Base-by-base conservation (phyloP, 2,797 vertebrate genomes). In the Myotis findleyi region DNA sequence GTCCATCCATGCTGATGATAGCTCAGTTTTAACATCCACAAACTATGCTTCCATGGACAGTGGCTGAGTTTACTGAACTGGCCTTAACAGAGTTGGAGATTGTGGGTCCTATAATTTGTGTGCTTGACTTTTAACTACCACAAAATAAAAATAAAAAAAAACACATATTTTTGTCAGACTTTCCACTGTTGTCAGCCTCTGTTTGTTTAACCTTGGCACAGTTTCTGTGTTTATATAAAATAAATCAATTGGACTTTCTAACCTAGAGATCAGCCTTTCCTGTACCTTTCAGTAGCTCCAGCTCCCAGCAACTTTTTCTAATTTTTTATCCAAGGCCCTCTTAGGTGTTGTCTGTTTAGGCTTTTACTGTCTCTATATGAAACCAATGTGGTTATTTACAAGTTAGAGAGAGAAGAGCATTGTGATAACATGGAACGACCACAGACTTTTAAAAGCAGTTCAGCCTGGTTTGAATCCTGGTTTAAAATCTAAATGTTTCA, bases 181-280 rank as follows among this genome's bases (percentile, higher is more conserved):
- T 93, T 76, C 47, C 44, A 33, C 59, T 72, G 11, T 41, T 59
- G 10, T 55, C 38, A 10, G 5, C 18, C 55, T 27, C 72, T 68
- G 0, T 8, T 44, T 44, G 33, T 87, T 80, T 80, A 86, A 41
- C 47, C 38, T 51, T 16, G 33, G 16, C 66, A 62, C 59, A 49
- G 20, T 25, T 85, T 94, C 86, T 92, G 18, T 30, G 23, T n/a
- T 81, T 68, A 55, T 7, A n/a, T 44, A 66, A 92, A 86, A 89
- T 75, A 87, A 87, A 6, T 30, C 14, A 30, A 17, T 55, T 68
- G 30, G 14, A 36, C 57, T 47, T 77, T 69, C 51, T 59, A 33
- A 33, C 33, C 20, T n/a, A 64, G 11, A 64, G 12, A 20, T 17
- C 25, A 33, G 20, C 30, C 59, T 72, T 44, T 57, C 11, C 44